These are phyloP conservation scores for human DNA, from an alignment of 2,113 vertebrate genomes.

Conservation along the genomic window GRCh38 chr11:59361501-59362000, in stretches of 20 bases:
- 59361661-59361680: background rate
- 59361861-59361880: background rate
- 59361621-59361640: background rate
- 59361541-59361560: too few relatives aligned
- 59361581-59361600: background rate
- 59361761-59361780: background rate
- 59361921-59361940: background rate
- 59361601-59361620: background rate
- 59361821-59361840: background rate
- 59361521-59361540: too few relatives aligned
- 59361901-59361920: background rate
- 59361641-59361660: background rate
- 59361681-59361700: background rate
- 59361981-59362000: background rate
- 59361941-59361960: background rate
- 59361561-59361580: too few relatives aligned
- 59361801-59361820: background rate
- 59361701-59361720: background rate
- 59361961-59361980: background rate
- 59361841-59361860: background rate
- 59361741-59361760: background rate
- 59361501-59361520: too few relatives aligned
- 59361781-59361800: background rate
- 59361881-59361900: background rate
- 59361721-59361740: background rate